These are phyloP conservation scores for Cantharis rufa DNA, from an alignment of 2,888 invertebrate genomes.

Conservation along the genomic window DNA sequence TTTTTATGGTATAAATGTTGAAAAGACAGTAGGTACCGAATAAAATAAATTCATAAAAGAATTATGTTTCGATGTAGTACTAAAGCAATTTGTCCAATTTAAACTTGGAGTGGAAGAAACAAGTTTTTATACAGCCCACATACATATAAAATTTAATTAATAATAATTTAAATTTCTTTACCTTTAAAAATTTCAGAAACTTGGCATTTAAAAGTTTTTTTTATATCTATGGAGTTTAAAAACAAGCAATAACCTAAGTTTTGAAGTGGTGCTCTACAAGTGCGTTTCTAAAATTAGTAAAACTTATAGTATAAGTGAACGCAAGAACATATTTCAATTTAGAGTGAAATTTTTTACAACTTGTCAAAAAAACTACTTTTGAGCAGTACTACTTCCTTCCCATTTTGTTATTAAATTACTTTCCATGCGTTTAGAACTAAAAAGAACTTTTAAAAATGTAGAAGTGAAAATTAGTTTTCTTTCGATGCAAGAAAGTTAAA, in stretches of 20 bases:
- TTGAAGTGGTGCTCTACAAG: background rate
- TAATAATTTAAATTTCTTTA: background rate
- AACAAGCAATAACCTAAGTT: background rate
- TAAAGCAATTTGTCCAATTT: background rate
- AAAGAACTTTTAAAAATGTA: background rate
- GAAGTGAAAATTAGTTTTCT: background rate
- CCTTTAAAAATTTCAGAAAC: background rate
- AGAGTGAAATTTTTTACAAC: background rate
- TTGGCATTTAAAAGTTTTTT: background rate
- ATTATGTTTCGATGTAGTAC: background rate
- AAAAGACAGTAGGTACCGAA: background rate
- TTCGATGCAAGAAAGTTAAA: background rate
- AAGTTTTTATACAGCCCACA: background rate
- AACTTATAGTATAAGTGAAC: background rate
- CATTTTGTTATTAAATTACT: background rate
- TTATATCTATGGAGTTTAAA: background rate
- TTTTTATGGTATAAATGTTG: background rate
- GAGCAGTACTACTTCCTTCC: background rate
- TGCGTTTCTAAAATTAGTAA: background rate
- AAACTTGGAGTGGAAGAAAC: background rate
- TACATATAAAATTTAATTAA: background rate
- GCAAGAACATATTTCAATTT: background rate
- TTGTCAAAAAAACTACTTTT: background rate
- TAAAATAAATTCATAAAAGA: background rate
- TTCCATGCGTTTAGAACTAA: background rate